Evolutionary conservation across 2,113 vertebrate genomes (phyloP).

Genomic region (Varanus salvator): DNA sequence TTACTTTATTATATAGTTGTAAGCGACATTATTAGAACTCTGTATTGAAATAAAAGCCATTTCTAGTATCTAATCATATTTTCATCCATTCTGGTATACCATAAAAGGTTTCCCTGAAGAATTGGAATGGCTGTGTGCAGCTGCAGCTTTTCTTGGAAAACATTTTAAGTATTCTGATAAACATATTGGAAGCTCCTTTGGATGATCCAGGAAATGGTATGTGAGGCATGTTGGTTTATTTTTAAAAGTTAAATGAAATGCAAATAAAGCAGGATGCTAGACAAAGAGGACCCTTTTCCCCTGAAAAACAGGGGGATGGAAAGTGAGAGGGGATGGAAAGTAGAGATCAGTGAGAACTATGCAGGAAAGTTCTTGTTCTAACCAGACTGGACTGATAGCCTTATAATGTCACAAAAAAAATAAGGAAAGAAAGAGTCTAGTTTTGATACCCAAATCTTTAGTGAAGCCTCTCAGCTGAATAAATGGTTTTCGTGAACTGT

Average conservation of each 20-base stretch:
- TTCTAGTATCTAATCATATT: background rate
- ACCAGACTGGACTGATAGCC: background rate
- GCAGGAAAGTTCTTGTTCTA: background rate
- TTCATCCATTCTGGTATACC: background rate
- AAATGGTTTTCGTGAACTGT: background rate
- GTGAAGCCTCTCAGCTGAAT: background rate
- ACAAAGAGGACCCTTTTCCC: background rate
- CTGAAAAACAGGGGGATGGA: background rate
- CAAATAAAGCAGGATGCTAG: background rate
- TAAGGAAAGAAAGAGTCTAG: background rate
- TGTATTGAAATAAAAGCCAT: constrained; percentile 8
- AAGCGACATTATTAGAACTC: background rate
- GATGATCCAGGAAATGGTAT: constrained; percentile 13
- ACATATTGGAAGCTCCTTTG: fast-evolving
- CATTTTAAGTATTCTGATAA: constrained; percentile 35
- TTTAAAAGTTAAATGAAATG: constrained; percentile 6
- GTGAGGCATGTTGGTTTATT: constrained; percentile 19
- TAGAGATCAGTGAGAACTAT: background rate
- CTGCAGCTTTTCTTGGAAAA: constrained; percentile 27
- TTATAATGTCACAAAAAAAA: background rate
- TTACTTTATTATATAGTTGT: background rate
- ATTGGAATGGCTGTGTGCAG: background rate
- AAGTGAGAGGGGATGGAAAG: fast-evolving
- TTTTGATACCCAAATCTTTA: background rate
- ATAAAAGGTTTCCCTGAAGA: background rate